Evolutionary conservation across 2,888 invertebrate genomes (phyloP), one percentile per base, ranked within the genome.

Genomic region (Drosophila maculinotata): DNA sequence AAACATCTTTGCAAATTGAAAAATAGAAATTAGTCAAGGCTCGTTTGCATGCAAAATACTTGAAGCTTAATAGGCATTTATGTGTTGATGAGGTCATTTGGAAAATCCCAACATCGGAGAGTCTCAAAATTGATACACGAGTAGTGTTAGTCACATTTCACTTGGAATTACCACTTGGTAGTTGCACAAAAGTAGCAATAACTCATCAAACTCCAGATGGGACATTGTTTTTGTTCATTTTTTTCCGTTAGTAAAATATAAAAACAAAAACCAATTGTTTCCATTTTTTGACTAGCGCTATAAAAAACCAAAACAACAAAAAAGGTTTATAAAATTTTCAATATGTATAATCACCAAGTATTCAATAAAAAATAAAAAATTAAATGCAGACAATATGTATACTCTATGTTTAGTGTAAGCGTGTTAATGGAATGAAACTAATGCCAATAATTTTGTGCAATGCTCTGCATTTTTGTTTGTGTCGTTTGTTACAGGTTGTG

Each of bases 401-500:
- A 54, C 56, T 76, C 36, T 74, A 83, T 86, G 81, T 81, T 86
- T 86, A 86, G 83, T 77, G 71, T 66, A 58, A 59, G 45, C 49
- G 28, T 26, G n/a, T 5, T 20, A 25, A 12, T 36, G 31, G 3
- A 36, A 23, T 33, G 8, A 52, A 28, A 69, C 64, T 75, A 70
- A 77, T 76, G 42, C 44, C 14, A 44, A 44, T 39, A 47, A 33
- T 31, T 66, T 70, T 62, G 76, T 63, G 58, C 41, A 57, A 47
- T 36, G 8, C 49, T 39, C 41, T 68, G 41, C 41, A 54, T 31
- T 52, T 57, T 42, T 66, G 20, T 36, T 65, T 52, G 25, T 48
- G 56, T 64, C 35, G 4, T 44, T 44, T 56, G 47, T 89, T 90
- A 20, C 93, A 97, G 97, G 98, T 99, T 93, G 98, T 99, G 90